Percentiles rank a stretch among this genome's conserved stretches.
These are phyloP conservation scores for Arctopsyche grandis DNA, from an alignment of 1,140 invertebrate genomes.

Conservation along the genomic window DNA sequence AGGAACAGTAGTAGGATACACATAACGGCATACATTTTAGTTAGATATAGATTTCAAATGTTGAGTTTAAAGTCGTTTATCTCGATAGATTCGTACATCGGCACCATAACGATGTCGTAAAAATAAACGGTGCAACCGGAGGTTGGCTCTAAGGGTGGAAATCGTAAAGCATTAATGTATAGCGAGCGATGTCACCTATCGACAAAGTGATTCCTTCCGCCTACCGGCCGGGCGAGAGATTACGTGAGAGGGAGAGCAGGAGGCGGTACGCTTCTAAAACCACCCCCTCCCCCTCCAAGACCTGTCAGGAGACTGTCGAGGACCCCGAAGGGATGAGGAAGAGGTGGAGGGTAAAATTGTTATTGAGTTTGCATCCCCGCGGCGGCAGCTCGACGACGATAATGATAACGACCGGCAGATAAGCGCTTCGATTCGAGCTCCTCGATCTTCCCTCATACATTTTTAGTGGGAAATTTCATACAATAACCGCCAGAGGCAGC, in stretches of 20 bases:
- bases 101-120: slow-evolving; percentile 1
- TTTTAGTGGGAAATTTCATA: slow-evolving; percentile 21
- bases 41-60: too few species aligned
- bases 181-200: slow-evolving; percentile 39
- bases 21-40: too few species aligned
- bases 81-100: background rate
- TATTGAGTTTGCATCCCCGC: slow-evolving; percentile 48
- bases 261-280: background rate
- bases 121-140: slow-evolving; percentile 32
- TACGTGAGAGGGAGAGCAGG: background rate
- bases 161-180: slow-evolving; percentile 43
- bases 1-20: too few species aligned
- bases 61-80: background rate
- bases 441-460: slow-evolving; percentile 34
- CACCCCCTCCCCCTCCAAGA: background rate
- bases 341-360: slow-evolving; percentile 37
- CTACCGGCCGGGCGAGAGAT: slow-evolving; percentile 12
- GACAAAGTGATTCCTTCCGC: slow-evolving; percentile 45
- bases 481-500: background rate
- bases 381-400: slow-evolving; percentile 39
- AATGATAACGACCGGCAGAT: slow-evolving; percentile 51
- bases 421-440: slow-evolving; percentile 47
- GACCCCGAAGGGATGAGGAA: slow-evolving; percentile 7
- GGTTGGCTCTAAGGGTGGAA: slow-evolving; percentile 3
- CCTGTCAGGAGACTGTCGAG: background rate